Base-by-base conservation (phyloP, 2,888 invertebrate genomes). In the Xylota sylvarum region DNA sequence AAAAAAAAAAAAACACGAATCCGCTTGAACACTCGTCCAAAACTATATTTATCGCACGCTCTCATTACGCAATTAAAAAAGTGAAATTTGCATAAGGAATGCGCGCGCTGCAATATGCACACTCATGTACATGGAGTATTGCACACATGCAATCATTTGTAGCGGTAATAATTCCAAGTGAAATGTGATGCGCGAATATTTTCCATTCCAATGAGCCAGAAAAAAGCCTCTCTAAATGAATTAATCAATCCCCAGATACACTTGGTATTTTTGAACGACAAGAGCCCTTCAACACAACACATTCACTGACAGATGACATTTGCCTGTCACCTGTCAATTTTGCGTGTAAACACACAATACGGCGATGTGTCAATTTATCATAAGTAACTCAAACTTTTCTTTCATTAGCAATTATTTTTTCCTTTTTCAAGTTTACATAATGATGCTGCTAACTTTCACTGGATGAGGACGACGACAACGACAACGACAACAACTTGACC, bases 61-160 rank as follows among this genome's bases (percentile, higher is more conserved):
- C 77, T 86, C 82, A 86, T 86, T 86, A 82, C 50, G 77, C 86
- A 82, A 86, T 82, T 70, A 81, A 77, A 82, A 86, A 82, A 86
- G 85, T 85, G 86, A 86, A 78, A 82, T 86, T 86, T 86, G 82
- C 82, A 86, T 86, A 72, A 73, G 32, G 69, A 81, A 72, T 72
- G 55, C 27, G 12, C 37, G n/a, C 7, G 12, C 23, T n/a, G n/a
- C 23, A 23, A 23, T 37, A 12, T 60, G 62, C 67, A 50, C n/a
- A 32, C 40, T 46, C 23, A 32, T 2, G 12, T n/a, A 5, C 23
- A 23, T 23, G 23, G n/a, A 4, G 62, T 64, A 37, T 72, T 65
- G 64, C 65, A 73, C 69, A 80, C 62, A 74, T 79, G 79, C 79
- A 83, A 78, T 56, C 40, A 50, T 55, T 35, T 55, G 19, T 55